These are phyloP conservation scores for Rotaria sp. DNA, from an alignment of 2,888 invertebrate genomes.

Conservation along the genomic window DNA sequence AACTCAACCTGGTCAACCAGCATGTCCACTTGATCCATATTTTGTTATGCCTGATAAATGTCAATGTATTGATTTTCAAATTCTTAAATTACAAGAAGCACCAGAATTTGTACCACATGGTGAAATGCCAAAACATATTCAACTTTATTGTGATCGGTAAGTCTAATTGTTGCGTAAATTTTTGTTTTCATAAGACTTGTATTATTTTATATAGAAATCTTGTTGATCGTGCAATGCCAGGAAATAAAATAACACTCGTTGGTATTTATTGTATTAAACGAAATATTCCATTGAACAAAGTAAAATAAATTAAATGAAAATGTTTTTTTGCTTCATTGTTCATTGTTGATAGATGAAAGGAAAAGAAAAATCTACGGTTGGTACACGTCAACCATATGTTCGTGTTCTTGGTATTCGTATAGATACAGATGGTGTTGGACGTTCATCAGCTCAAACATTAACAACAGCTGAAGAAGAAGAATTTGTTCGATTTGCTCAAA, in stretches of 20 bases:
- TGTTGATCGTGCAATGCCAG: constrained; percentile 89
- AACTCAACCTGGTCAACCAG: constrained; percentile 81
- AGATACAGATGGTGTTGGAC: constrained; percentile 60
- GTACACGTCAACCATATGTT: constrained; percentile 86
- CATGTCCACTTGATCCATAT: constrained; percentile 92
- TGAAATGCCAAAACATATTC: constrained; percentile 91
- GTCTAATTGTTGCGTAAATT: constrained; percentile 52
- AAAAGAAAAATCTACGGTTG: constrained; percentile 62
- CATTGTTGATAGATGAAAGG: constrained; percentile 65
- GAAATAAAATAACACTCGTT: constrained; percentile 81
- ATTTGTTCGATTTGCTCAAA: constrained; percentile 73
- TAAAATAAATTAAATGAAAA: neutral
- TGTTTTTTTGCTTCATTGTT: neutral
- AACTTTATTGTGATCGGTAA: constrained; percentile 78
- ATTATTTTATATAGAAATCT: constrained; percentile 57
- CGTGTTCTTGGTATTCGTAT: constrained; percentile 84
- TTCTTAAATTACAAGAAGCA: constrained; percentile 88
- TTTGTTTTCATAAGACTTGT: too few species aligned
- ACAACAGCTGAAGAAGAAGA: constrained; percentile 66
- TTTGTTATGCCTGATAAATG: constrained; percentile 97
- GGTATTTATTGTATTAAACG: constrained; percentile 95
- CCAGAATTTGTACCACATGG: constrained; percentile 90
- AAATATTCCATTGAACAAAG: constrained; percentile 41
- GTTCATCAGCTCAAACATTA: constrained; percentile 45
- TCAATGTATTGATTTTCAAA: constrained; percentile 92